A percentile compares a stretch with the other conserved stretches of the same genome.
These are phyloP conservation scores for Phrynosoma blainvillii DNA, from an alignment of 2,113 vertebrate genomes.

Conservation along the genomic window DNA sequence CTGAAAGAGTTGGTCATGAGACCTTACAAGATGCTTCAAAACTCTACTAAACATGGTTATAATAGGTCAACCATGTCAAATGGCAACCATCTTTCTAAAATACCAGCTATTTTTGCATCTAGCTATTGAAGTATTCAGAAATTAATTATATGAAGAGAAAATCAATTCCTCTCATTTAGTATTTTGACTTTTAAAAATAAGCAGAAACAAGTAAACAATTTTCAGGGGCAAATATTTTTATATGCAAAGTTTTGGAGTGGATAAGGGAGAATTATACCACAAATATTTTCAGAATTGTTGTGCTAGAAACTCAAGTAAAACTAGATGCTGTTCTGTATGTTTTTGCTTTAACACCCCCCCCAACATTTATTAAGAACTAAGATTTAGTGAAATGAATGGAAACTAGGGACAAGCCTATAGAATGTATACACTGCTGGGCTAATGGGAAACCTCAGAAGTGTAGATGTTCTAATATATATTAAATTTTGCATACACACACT, in stretches of 20 bases:
- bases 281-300: conserved; percentile 17
- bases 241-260: too few species aligned
- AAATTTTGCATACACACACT: too few species aligned
- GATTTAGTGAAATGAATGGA: background rate
- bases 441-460: too few species aligned
- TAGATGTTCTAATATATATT: too few species aligned
- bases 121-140: too few species aligned
- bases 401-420: too few species aligned
- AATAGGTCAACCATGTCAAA: background rate
- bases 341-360: background rate
- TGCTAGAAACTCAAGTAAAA: conserved; percentile 24
- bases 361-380: background rate
- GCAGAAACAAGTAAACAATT: too few species aligned
- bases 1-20: background rate
- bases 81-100: background rate
- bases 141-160: too few species aligned
- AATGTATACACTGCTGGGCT: too few species aligned
- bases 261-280: background rate
- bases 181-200: too few species aligned
- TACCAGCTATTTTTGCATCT: background rate
- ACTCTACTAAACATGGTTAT: background rate
- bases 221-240: too few species aligned
- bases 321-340: conserved; percentile 17
- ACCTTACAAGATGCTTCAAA: background rate
- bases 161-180: too few species aligned